phyloP scores from a whole-genome alignment of 1,140 invertebrate species.

The Drosophila bipectinata region DNA sequence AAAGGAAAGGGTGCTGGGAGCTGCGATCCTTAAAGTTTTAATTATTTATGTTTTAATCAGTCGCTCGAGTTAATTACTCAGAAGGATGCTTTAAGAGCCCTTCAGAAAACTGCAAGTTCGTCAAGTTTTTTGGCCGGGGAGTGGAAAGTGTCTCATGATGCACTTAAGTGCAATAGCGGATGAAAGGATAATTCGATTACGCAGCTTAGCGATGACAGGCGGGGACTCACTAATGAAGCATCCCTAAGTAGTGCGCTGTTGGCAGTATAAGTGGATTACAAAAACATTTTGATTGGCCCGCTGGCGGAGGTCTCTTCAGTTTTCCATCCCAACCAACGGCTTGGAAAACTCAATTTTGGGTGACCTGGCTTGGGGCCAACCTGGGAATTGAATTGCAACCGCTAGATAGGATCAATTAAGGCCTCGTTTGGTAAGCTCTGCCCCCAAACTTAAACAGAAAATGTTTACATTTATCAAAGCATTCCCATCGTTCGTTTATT shows the following conservation, averaged over 20 bases:
- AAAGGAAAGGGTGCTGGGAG: conserved; percentile 9
- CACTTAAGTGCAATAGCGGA: conserved; percentile 33
- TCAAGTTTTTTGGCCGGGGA: conserved; percentile 11
- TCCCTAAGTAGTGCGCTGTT: conserved; percentile 25
- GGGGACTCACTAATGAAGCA: conserved; percentile 54
- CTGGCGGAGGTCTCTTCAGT: neutral
- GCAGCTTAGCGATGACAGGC: conserved; percentile 57
- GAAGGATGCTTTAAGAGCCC: conserved; percentile 1
- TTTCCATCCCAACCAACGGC: neutral
- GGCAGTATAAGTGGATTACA: conserved; percentile 64
- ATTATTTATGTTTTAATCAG: conserved; percentile 73
- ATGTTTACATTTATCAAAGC: neutral
- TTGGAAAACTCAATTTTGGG: conserved; percentile 47
- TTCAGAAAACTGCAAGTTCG: conserved; percentile 32
- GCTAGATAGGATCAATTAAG: conserved; percentile 1
- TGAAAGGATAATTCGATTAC: conserved; percentile 20
- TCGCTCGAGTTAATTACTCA: conserved; percentile 59
- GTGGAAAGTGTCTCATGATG: conserved; percentile 11
- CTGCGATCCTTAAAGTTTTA: conserved; percentile 32
- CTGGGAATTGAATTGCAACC: conserved; percentile 37
- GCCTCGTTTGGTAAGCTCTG: neutral
- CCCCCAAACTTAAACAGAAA: neutral
- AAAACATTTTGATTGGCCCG: conserved; percentile 66
- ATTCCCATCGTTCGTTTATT: conserved; percentile 37
- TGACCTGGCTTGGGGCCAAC: conserved; percentile 24